phyloP scores from a whole-genome alignment of 2,113 vertebrate species.

The Pomatostomus ruficeps region DNA sequence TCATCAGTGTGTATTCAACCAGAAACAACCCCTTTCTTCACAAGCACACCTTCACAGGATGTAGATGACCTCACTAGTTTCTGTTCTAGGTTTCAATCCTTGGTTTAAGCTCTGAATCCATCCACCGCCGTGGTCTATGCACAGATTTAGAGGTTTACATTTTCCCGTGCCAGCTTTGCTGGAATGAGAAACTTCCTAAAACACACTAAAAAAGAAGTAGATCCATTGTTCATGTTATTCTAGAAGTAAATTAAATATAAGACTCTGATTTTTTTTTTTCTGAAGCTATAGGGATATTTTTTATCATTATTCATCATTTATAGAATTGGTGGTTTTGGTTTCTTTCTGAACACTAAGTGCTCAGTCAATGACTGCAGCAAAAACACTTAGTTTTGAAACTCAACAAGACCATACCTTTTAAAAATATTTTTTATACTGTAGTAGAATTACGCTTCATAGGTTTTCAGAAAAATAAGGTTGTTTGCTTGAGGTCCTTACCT shows the following conservation, averaged over 20 bases:
- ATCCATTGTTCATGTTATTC: not conserved
- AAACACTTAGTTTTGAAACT: not conserved
- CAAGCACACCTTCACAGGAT: not conserved
- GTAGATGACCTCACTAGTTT: not conserved
- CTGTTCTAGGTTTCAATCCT: not conserved
- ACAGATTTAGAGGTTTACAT: not conserved
- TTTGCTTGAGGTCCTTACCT: not conserved
- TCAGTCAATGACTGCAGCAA: not conserved
- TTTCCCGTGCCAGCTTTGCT: not conserved
- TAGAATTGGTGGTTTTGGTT: not conserved
- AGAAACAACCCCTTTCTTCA: not conserved
- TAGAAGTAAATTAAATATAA: constrained; percentile 42
- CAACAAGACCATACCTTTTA: not conserved
- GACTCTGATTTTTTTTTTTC: not conserved
- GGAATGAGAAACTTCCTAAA: not conserved
- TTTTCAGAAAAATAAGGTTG: not conserved
- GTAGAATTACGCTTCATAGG: not conserved
- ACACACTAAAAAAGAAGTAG: not conserved
- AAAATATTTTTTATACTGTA: not conserved
- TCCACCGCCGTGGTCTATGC: not conserved
- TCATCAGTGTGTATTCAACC: not conserved
- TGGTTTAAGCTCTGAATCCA: not conserved
- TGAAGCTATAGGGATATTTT: not conserved
- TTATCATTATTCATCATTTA: not conserved
- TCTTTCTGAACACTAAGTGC: not conserved